Evolutionary conservation across 1,140 invertebrate genomes (phyloP).

Genomic region (Spodoptera frugiperda): DNA sequence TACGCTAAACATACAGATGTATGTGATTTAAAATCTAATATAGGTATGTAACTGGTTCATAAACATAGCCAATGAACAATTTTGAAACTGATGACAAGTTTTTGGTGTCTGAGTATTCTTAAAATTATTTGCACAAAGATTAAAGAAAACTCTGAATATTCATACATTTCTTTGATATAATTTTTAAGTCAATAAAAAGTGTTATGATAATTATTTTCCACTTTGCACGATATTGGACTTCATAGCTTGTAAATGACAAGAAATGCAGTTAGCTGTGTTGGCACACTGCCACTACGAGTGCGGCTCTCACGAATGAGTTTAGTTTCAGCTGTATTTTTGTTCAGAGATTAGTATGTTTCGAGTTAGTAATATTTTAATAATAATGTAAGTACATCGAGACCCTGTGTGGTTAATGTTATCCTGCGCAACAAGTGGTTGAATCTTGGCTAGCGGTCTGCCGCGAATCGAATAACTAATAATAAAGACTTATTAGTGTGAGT

Average conservation of each 20-base stretch:
- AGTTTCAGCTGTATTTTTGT: constrained; percentile 37
- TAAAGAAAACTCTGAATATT: no score
- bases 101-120: no score
- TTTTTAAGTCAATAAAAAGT: constrained; percentile 17
- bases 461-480: constrained; percentile 27
- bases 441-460: constrained; percentile 43
- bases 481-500: constrained; percentile 8
- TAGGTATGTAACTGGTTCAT: no score
- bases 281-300: constrained; percentile 39
- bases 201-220: constrained; percentile 38
- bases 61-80: no score
- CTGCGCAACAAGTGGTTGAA: constrained; percentile 47
- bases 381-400: constrained; percentile 15
- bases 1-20: no score
- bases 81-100: no score
- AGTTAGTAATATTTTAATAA: constrained; percentile 22
- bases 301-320: constrained; percentile 17
- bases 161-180: neutral
- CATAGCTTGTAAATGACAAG: constrained; percentile 47
- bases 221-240: constrained; percentile 40
- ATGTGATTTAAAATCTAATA: no score
- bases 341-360: constrained; percentile 35
- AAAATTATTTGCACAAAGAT: no score
- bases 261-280: constrained; percentile 44
- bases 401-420: constrained; percentile 36